phyloP scores from a whole-genome alignment of 1,140 invertebrate genomes.

The Neodiprion fabricii region DNA sequence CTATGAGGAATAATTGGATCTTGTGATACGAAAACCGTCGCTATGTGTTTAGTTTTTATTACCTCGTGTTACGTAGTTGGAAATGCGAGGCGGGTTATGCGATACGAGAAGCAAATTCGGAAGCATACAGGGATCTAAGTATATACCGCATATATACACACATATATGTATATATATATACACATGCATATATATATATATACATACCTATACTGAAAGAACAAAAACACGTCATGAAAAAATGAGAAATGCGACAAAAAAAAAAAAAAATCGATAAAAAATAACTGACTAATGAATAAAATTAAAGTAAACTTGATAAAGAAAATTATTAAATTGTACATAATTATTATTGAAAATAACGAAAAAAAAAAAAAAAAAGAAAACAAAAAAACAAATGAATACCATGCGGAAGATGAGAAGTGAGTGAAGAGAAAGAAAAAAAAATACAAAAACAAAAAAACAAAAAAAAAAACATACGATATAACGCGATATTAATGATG shows the following conservation, averaged over 20 bases:
- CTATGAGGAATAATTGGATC: slow-evolving; percentile 44
- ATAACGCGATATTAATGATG: slow-evolving; percentile 2
- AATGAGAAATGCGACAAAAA: slow-evolving; percentile 21
- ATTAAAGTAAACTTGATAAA: not conserved
- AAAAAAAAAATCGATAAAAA: slow-evolving; percentile 13
- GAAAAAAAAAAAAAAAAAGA: not conserved
- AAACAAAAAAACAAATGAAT: not conserved
- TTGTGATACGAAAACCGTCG: slow-evolving; percentile 55
- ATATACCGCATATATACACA: slow-evolving; percentile 29
- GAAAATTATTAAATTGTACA: slow-evolving; percentile 50
- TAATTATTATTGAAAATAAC: slow-evolving; percentile 46
- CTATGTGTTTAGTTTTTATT: slow-evolving; percentile 46
- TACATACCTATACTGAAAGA: not conserved
- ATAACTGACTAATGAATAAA: no score
- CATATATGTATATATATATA: slow-evolving; percentile 28
- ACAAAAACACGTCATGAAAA: slow-evolving; percentile 9
- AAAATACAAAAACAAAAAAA: not conserved
- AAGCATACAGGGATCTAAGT: slow-evolving; percentile 60
- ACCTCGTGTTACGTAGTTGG: slow-evolving; percentile 1
- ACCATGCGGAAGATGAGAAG: not conserved
- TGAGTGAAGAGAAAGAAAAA: not conserved
- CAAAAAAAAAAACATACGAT: not conserved
- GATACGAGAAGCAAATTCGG: slow-evolving; percentile 61
- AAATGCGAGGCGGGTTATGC: slow-evolving; percentile 37
- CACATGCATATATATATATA: slow-evolving; percentile 21